phyloP scores from a whole-genome alignment of 2,113 vertebrate species.

The Hypocryptadius cinnamomeus region DNA sequence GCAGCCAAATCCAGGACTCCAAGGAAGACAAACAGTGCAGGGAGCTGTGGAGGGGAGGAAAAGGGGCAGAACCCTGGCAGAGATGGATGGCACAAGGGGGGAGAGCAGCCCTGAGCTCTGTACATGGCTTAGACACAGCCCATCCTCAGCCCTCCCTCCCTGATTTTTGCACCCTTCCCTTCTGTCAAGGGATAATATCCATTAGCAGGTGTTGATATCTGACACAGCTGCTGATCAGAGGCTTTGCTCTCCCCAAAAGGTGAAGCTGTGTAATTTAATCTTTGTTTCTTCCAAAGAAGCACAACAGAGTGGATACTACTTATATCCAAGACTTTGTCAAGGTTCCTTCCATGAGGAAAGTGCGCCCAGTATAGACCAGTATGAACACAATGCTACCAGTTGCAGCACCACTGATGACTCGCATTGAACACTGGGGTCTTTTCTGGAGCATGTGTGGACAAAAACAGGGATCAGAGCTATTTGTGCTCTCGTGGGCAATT shows the following conservation, averaged over 20 bases:
- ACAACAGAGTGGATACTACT: not conserved
- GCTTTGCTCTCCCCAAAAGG: not conserved
- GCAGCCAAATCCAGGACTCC: not conserved
- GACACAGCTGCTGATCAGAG: not conserved
- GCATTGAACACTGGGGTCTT: rapidly evolving
- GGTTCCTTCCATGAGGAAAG: not conserved
- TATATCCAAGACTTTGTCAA: not conserved
- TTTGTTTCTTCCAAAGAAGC: not conserved
- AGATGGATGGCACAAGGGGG: rapidly evolving
- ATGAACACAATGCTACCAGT: not conserved
- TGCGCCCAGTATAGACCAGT: not conserved
- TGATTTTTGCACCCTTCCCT: not conserved
- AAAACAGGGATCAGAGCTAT: not conserved
- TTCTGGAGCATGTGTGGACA: not conserved
- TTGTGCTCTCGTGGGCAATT: rapidly evolving
- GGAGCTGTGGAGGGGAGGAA: not conserved
- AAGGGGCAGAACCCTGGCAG: not conserved
- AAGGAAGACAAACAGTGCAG: not conserved
- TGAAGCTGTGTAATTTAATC: not conserved
- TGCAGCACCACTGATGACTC: not conserved
- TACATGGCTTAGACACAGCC: rapidly evolving
- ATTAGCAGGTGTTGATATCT: not conserved
- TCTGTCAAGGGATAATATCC: not conserved
- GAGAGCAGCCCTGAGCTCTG: not conserved
- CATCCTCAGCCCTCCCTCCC: not conserved